Conservation (phyloP, 2,113 vertebrate species). For the Jacana jacana region DNA sequence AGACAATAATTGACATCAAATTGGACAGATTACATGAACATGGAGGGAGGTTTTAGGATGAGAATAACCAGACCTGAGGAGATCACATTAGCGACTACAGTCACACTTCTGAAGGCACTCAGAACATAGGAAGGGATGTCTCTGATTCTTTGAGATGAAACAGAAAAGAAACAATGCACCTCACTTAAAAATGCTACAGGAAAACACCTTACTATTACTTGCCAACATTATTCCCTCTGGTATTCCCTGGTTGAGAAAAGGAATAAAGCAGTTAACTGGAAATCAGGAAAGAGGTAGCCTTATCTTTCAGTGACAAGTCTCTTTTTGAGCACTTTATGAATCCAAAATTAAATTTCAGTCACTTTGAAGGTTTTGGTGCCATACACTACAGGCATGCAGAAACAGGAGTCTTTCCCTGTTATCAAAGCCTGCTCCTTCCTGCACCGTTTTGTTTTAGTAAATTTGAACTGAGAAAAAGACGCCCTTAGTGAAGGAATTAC, state of each 20-base stretch:
- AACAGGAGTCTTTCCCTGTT: background rate
- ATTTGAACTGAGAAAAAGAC: background rate
- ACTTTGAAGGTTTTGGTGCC: background rate
- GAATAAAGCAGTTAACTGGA: background rate
- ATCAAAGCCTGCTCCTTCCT: background rate
- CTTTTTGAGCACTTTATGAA: background rate
- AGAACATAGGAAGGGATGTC: background rate
- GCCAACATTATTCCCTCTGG: background rate
- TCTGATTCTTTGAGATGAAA: background rate
- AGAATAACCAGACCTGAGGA: background rate
- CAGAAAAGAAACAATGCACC: background rate
- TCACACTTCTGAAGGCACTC: background rate
- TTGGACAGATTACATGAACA: background rate
- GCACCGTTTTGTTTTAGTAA: background rate
- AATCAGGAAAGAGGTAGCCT: background rate
- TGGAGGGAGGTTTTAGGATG: background rate
- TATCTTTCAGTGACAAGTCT: background rate
- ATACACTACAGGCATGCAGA: background rate
- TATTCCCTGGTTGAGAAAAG: background rate
- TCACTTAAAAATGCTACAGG: background rate
- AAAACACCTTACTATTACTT: background rate
- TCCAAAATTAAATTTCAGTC: background rate
- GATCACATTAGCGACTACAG: background rate
- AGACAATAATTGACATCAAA: background rate
- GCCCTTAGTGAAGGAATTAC: background rate